phyloP scores from a whole-genome alignment of 2,113 vertebrate genomes.

The Syngnathoides biaculeatus region DNA sequence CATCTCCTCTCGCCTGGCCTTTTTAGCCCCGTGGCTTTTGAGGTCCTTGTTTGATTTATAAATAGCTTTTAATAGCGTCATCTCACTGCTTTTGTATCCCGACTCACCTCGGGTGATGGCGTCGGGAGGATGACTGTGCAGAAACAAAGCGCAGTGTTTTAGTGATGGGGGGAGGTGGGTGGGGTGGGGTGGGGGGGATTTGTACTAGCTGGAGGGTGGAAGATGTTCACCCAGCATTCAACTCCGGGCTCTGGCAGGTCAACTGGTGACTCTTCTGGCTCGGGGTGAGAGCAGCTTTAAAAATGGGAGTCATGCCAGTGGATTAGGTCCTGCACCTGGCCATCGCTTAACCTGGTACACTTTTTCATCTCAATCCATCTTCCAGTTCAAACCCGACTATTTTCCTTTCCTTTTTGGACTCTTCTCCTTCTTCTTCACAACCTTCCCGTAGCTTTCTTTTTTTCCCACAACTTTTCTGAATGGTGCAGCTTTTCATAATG shows the following conservation, averaged over 20 bases:
- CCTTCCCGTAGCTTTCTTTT: background rate
- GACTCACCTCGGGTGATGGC: slow-evolving; percentile 36
- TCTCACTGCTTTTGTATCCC: slow-evolving; percentile 40
- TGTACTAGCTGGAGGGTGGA: too few species aligned
- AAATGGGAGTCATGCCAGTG: slow-evolving; percentile 32
- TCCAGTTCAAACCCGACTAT: background rate
- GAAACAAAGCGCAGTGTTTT: background rate
- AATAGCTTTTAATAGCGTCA: slow-evolving; percentile 41
- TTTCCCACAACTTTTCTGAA: background rate
- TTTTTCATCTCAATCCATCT: background rate
- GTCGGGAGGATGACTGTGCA: background rate
- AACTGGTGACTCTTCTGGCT: background rate
- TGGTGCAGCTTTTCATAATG: background rate
- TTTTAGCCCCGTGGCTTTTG: slow-evolving; percentile 22
- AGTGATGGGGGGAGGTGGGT: too few species aligned
- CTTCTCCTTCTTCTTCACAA: background rate
- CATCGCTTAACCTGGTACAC: slow-evolving; percentile 23
- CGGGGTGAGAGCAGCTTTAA: slow-evolving; percentile 36
- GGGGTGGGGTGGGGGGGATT: too few species aligned
- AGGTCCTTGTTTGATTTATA: slow-evolving; percentile 54
- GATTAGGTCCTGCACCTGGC: slow-evolving; percentile 45
- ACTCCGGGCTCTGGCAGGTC: background rate
- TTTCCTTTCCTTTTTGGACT: background rate
- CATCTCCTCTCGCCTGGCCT: slow-evolving; percentile 31
- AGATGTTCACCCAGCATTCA: background rate